Conservation (phyloP, 2,888 invertebrate genomes). For the Trisateles emortualis region DNA sequence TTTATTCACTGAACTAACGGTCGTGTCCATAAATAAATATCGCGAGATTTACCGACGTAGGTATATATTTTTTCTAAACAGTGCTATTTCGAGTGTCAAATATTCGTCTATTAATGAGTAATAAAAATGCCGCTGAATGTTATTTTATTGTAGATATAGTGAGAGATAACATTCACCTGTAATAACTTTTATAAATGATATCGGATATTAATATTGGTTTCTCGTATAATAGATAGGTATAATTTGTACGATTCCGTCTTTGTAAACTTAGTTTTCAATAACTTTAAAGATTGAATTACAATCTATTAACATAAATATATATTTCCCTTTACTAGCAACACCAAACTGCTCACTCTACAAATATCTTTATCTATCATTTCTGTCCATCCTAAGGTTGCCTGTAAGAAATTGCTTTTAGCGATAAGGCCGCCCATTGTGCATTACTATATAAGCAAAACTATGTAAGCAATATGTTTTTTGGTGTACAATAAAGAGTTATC, state of each 20-base stretch:
- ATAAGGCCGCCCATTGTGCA: too few relatives aligned
- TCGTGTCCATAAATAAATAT: conserved; percentile 22
- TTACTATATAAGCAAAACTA: too few relatives aligned
- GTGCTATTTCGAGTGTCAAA: conserved; percentile 37
- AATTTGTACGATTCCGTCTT: neutral
- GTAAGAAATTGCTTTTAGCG: too few relatives aligned
- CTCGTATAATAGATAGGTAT: neutral
- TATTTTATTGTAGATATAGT: conserved; percentile 25
- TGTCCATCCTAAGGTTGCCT: too few relatives aligned
- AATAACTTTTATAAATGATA: conserved; percentile 4
- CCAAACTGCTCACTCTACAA: too few relatives aligned
- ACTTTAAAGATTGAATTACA: neutral
- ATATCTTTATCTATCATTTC: too few relatives aligned
- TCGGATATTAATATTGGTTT: conserved; percentile 6
- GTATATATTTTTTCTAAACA: conserved; percentile 19
- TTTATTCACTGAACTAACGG: conserved; percentile 20
- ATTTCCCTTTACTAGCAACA: too few relatives aligned
- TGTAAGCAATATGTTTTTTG: too few relatives aligned
- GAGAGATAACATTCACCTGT: conserved; percentile 22
- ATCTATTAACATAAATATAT: neutral
- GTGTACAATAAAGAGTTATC: too few relatives aligned
- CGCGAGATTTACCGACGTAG: conserved; percentile 18
- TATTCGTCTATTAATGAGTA: conserved; percentile 27
- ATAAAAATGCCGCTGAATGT: conserved; percentile 30
- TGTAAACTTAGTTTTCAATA: neutral